phyloP scores from a whole-genome alignment of 2,113 vertebrate species.

The Mustela nigripes region DNA sequence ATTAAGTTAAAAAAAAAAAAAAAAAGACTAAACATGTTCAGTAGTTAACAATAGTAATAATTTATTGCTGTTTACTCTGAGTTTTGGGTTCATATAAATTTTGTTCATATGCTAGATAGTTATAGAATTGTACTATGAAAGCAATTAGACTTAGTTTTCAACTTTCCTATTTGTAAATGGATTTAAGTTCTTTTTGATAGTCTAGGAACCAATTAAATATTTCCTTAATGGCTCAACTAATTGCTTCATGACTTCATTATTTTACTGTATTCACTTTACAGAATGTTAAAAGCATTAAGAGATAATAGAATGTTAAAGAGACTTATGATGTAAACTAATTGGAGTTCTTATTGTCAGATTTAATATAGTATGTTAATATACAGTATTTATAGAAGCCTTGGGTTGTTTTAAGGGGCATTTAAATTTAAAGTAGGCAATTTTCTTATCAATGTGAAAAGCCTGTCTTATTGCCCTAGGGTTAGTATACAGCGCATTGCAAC shows the following conservation, averaged over 20 bases:
- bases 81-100: slow-evolving; percentile 37
- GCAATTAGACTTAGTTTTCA: slow-evolving; percentile 59
- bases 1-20: neutral
- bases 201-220: slow-evolving; percentile 71
- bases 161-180: slow-evolving; percentile 55
- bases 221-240: slow-evolving; percentile 47
- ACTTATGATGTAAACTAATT: slow-evolving; percentile 66
- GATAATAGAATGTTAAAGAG: slow-evolving; percentile 57
- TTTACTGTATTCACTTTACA: slow-evolving; percentile 64
- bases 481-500: slow-evolving; percentile 37
- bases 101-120: slow-evolving; percentile 3
- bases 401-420: slow-evolving; percentile 63
- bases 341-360: slow-evolving; percentile 47
- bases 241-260: slow-evolving; percentile 64
- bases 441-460: slow-evolving; percentile 53
- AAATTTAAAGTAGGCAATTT: slow-evolving; percentile 51
- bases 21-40: neutral
- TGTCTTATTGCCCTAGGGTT: slow-evolving; percentile 10
- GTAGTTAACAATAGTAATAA: slow-evolving; percentile 22
- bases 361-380: slow-evolving; percentile 60
- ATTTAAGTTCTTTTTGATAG: slow-evolving; percentile 51
- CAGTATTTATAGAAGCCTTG: slow-evolving; percentile 52
- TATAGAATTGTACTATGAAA: slow-evolving; percentile 54
- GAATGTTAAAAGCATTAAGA: slow-evolving; percentile 42
- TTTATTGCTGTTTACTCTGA: slow-evolving; percentile 40